Percentiles rank a stretch among this genome's conserved stretches.
Conservation (phyloP, 2,888 invertebrate genomes). For the Drosophila picticornis region DNA sequence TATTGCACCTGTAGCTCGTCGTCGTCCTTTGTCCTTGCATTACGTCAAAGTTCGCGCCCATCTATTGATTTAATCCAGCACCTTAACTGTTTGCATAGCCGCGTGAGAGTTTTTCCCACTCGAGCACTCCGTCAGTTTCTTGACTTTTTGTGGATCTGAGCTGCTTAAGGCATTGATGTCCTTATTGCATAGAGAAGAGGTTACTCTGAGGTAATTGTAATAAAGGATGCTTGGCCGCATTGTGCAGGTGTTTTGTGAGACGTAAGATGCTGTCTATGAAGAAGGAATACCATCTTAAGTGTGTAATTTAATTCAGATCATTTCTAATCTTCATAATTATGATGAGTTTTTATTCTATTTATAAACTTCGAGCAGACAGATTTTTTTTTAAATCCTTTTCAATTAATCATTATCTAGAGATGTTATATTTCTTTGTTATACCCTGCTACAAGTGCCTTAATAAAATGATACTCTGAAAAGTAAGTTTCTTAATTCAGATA, state of each 20-base stretch:
- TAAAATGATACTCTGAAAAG: not conserved
- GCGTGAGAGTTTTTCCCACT: slow-evolving; percentile 44
- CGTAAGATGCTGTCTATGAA: not conserved
- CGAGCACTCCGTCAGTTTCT: slow-evolving; percentile 19
- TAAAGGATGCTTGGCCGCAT: slow-evolving; percentile 1
- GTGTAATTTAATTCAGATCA: slow-evolving; percentile 20
- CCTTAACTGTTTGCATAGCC: slow-evolving; percentile 48
- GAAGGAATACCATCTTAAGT: not conserved
- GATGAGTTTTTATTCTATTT: not conserved
- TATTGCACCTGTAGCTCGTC: slow-evolving; percentile 63
- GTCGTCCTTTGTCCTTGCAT: slow-evolving; percentile 21
- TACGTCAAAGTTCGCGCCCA: slow-evolving; percentile 65
- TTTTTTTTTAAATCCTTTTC: not conserved
- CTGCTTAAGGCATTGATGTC: slow-evolving; percentile 54
- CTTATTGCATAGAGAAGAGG: slow-evolving; percentile 27
- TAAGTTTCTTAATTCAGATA: not conserved
- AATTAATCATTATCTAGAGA: not conserved
- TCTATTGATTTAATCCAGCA: slow-evolving; percentile 33
- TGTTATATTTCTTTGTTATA: not conserved
- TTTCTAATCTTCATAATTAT: slow-evolving; percentile 6
- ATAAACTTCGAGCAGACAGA: not conserved
- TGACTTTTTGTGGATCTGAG: slow-evolving; percentile 51
- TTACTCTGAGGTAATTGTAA: not conserved
- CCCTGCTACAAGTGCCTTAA: not conserved
- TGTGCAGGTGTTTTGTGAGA: slow-evolving; percentile 22